Percentiles rank a stretch among this genome's conserved stretches.
These are phyloP conservation scores for Xenus cinereus DNA, from an alignment of 2,113 vertebrate genomes.

Conservation along the genomic window DNA sequence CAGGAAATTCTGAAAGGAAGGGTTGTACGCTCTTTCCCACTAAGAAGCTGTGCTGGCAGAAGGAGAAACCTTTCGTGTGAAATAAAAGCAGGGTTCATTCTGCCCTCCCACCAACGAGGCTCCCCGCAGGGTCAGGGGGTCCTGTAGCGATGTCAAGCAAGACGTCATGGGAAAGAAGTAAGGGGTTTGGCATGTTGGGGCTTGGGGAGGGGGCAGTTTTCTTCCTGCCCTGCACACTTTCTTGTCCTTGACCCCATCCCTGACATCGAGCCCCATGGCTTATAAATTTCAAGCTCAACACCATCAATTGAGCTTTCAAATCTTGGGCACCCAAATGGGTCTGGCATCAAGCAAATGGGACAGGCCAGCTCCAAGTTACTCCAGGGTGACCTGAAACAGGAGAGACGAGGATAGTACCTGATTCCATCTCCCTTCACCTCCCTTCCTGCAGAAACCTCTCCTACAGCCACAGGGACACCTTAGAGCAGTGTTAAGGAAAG, in stretches of 20 bases:
- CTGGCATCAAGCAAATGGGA: background rate
- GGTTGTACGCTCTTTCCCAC: background rate
- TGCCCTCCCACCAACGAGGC: background rate
- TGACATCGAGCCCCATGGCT: rapidly evolving
- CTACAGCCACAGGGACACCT: background rate
- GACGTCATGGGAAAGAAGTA: background rate
- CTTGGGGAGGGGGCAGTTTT: background rate
- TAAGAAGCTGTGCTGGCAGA: background rate
- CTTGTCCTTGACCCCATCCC: background rate
- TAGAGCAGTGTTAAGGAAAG: background rate
- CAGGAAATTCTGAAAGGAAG: background rate
- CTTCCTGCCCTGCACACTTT: background rate
- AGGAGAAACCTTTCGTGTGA: background rate
- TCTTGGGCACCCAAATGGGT: background rate
- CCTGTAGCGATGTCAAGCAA: background rate
- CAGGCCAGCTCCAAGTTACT: background rate
- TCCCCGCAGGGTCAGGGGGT: rapidly evolving
- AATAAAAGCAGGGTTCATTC: background rate
- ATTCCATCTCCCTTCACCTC: background rate
- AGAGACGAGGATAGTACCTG: background rate
- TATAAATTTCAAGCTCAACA: background rate
- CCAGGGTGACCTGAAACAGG: background rate
- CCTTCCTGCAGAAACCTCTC: background rate
- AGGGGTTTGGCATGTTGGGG: background rate
- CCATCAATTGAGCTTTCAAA: background rate